phyloP scores from a whole-genome alignment of 1,140 invertebrate species.

The Temnothorax longispinosus region DNA sequence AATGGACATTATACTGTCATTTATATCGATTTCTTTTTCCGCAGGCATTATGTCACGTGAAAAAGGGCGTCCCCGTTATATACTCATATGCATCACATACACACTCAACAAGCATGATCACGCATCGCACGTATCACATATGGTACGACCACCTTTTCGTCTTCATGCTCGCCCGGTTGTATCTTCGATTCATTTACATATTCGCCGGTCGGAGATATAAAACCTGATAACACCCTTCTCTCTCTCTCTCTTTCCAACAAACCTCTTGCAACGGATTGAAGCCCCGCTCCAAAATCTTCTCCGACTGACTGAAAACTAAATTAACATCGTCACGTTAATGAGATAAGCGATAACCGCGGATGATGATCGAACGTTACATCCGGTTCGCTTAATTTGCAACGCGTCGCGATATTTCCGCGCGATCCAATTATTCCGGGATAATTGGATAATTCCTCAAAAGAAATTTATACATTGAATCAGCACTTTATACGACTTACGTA shows the following conservation, averaged over 20 bases:
- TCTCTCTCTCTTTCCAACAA: conserved; percentile 62
- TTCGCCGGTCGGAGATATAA: conserved; percentile 67
- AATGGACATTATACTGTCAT: not conserved
- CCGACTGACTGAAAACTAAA: conserved; percentile 80
- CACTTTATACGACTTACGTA: not conserved
- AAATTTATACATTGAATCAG: not conserved
- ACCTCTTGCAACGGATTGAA: conserved; percentile 70
- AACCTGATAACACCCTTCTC: conserved; percentile 23
- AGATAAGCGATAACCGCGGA: not conserved
- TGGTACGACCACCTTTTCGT: conserved; percentile 76
- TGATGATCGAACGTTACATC: not conserved
- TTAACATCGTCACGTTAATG: conserved; percentile 69
- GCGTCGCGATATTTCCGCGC: not conserved
- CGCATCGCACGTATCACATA: conserved; percentile 56
- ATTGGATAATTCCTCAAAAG: not conserved
- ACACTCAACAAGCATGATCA: not conserved
- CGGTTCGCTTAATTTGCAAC: not conserved
- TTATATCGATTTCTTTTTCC: not conserved
- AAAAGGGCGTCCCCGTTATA: not conserved
- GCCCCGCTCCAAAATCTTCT: conserved; percentile 77
- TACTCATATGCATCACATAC: conserved; percentile 5
- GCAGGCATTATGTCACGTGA: not conserved
- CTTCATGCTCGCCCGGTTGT: conserved; percentile 80
- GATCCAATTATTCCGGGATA: not conserved
- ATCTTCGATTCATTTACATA: conserved; percentile 83